These are phyloP conservation scores for Hyperoplus lanceolatus DNA, from an alignment of 2,797 vertebrate genomes.

Conservation along the genomic window DNA sequence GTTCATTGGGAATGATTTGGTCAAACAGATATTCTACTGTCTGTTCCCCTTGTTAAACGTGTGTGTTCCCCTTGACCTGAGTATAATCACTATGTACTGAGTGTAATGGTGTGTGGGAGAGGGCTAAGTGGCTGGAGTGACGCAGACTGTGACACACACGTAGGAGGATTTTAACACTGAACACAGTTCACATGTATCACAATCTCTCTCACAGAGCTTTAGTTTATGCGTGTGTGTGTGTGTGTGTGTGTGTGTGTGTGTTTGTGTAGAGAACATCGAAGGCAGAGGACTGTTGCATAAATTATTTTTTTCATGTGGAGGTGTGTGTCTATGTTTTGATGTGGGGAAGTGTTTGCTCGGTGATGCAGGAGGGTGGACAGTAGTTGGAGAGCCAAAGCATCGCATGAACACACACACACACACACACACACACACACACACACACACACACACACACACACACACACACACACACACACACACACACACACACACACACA, in stretches of 20 bases:
- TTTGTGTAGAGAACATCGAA: neutral
- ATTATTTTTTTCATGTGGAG: constrained; percentile 24
- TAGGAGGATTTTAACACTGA: constrained; percentile 26
- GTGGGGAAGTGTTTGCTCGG: constrained; percentile 33
- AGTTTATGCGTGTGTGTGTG: neutral
- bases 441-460: constrained; percentile 3
- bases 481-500: constrained; percentile 5
- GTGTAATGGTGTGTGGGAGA: constrained; percentile 9
- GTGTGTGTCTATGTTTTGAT: constrained; percentile 23
- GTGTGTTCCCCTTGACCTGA: neutral
- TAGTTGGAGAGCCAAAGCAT: constrained; percentile 21
- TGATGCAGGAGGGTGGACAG: constrained; percentile 25
- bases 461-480: constrained; percentile 20
- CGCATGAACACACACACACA: constrained; percentile 4
- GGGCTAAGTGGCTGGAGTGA: constrained; percentile 16
- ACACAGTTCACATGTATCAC: constrained; percentile 1
- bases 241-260: constrained; percentile 13
- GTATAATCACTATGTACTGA: neutral
- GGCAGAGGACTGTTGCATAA: constrained; percentile 21
- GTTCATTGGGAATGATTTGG: constrained; percentile 5
- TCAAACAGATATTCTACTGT: neutral
- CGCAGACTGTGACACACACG: neutral
- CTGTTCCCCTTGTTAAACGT: too few species aligned
- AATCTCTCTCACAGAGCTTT: constrained; percentile 5
- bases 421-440: constrained; percentile 17